These are phyloP conservation scores for Glareola pratincola DNA, from an alignment of 2,113 vertebrate genomes.

Conservation along the genomic window DNA sequence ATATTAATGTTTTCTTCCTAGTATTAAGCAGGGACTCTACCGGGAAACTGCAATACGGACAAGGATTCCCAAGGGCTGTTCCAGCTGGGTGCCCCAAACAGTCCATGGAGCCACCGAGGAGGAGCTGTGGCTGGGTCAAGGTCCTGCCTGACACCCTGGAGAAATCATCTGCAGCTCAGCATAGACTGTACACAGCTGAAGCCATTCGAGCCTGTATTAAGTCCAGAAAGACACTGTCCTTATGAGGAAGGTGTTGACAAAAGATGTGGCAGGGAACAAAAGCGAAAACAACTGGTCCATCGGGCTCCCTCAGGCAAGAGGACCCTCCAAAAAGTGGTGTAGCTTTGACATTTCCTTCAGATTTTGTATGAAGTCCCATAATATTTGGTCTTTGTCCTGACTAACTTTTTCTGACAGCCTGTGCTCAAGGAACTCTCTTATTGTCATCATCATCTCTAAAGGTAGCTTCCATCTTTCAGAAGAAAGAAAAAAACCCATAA, in stretches of 20 bases:
- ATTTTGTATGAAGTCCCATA: not conserved
- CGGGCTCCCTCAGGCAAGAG: not conserved
- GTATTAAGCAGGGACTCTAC: not conserved
- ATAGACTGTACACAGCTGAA: not conserved
- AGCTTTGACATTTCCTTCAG: not conserved
- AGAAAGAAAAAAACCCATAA: not conserved
- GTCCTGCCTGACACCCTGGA: not conserved
- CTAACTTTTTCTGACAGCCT: not conserved
- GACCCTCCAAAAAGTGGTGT: not conserved
- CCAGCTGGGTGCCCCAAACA: not conserved
- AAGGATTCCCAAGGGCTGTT: not conserved
- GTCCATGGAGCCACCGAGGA: not conserved
- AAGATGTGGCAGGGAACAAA: not conserved
- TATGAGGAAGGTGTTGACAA: not conserved
- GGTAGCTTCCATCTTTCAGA: not conserved
- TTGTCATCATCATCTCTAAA: not conserved
- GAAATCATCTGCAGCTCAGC: not conserved
- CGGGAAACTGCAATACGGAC: not conserved
- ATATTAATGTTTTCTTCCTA: not conserved
- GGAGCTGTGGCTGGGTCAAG: not conserved
- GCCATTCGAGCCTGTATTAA: not conserved
- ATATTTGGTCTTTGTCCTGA: not conserved
- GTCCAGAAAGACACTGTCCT: not conserved
- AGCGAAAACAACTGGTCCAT: not conserved
- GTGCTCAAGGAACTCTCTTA: not conserved